Percentiles rank a stretch among this genome's conserved stretches.
Evolutionary conservation across 2,113 vertebrate species (phyloP).

Genomic region (Corythornis cristatus): DNA sequence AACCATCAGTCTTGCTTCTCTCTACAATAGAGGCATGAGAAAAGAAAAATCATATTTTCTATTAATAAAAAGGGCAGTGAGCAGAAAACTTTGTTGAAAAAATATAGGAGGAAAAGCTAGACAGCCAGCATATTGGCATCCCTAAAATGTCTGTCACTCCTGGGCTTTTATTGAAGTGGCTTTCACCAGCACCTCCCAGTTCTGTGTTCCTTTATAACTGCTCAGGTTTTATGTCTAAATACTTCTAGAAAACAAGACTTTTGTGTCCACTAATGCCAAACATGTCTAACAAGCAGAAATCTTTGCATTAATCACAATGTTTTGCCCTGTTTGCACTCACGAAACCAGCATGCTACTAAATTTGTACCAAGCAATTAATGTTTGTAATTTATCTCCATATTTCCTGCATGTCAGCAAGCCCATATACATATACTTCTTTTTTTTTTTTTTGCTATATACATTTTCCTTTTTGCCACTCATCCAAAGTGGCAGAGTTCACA

Average conservation of each 20-base stretch:
- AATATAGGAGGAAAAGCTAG: background rate
- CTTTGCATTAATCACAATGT: background rate
- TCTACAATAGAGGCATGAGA: slow-evolving; percentile 66
- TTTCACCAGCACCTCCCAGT: background rate
- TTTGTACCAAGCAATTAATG: background rate
- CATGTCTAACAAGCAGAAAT: background rate
- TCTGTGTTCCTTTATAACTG: background rate
- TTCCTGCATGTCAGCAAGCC: background rate
- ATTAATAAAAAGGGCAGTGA: background rate
- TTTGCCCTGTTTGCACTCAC: background rate
- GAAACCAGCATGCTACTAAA: background rate
- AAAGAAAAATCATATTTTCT: slow-evolving; percentile 1
- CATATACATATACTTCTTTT: background rate
- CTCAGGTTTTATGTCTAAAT: background rate
- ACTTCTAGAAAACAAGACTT: background rate
- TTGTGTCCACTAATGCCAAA: background rate
- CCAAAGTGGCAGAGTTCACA: slow-evolving; percentile 14
- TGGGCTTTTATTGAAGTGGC: background rate
- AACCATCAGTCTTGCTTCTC: slow-evolving; percentile 86
- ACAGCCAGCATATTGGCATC: background rate
- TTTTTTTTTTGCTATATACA: background rate
- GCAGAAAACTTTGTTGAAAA: background rate
- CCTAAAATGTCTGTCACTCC: background rate
- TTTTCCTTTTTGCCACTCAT: background rate
- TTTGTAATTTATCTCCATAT: background rate